Percentiles rank a stretch among this genome's conserved stretches.
These are phyloP conservation scores for Gobionotothen gibberifrons DNA, from an alignment of 2,797 vertebrate species.

Conservation along the genomic window DNA sequence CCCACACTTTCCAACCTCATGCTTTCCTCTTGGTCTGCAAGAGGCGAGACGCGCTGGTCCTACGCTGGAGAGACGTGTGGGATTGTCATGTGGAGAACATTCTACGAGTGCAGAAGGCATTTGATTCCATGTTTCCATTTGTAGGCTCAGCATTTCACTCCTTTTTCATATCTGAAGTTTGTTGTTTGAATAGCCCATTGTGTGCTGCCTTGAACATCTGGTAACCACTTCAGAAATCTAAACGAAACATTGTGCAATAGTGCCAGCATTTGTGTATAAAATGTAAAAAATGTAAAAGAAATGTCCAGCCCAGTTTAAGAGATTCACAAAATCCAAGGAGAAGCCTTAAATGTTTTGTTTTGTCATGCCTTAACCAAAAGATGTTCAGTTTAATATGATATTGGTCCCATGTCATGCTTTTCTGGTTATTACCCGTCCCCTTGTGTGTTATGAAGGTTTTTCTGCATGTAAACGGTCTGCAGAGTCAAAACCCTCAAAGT, in stretches of 20 bases:
- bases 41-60: constrained; percentile 18
- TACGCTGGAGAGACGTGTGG: constrained; percentile 52
- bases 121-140: constrained; percentile 34
- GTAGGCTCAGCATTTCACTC: constrained; percentile 27
- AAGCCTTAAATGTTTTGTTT: no score
- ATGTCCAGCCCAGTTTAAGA: no score
- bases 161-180: constrained; percentile 22
- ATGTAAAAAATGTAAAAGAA: no score
- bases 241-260: background rate
- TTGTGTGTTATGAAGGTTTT: no score
- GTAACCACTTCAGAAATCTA: background rate
- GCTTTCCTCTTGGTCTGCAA: constrained; percentile 29
- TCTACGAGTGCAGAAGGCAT: constrained; percentile 25
- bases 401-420: no score
- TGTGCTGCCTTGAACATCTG: background rate
- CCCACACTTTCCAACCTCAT: constrained; percentile 28
- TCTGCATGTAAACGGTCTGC: no score
- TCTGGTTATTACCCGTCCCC: no score
- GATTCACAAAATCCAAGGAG: no score
- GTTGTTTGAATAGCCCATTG: background rate
- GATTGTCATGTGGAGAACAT: constrained; percentile 49
- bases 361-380: no score
- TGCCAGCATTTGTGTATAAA: no score
- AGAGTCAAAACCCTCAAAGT: no score
- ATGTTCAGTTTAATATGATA: no score